A percentile compares a stretch with the other conserved stretches of the same genome.
phyloP scores from a whole-genome alignment of 2,113 vertebrate genomes.

The Cercopithecus mona region DNA sequence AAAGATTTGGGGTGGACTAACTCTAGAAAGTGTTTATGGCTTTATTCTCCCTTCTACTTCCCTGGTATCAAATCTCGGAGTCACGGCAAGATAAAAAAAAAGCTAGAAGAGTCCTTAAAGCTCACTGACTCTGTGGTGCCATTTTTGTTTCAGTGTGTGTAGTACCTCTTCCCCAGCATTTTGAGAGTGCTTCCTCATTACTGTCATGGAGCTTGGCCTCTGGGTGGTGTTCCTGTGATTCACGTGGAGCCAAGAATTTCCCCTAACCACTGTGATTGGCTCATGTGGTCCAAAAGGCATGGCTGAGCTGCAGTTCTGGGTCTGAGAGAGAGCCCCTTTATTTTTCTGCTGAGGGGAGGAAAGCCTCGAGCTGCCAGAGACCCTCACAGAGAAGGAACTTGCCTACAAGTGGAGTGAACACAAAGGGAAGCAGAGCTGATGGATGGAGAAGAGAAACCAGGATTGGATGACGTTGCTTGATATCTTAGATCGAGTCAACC shows the following conservation, averaged over 20 bases:
- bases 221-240: rapidly evolving
- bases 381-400: background rate
- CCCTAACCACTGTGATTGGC: background rate
- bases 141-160: background rate
- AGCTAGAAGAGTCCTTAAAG: background rate
- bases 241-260: background rate
- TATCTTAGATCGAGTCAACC: background rate
- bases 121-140: background rate
- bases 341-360: background rate
- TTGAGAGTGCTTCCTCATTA: background rate
- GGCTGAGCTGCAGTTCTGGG: background rate
- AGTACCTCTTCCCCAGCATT: background rate
- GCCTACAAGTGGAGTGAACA: background rate
- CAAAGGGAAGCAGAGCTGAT: background rate
- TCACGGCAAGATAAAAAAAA: background rate
- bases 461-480: rapidly evolving
- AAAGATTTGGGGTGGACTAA: background rate
- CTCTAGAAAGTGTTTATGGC: background rate
- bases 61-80: background rate
- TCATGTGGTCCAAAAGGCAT: background rate
- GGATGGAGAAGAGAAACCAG: background rate
- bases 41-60: background rate
- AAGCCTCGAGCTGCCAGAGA: background rate
- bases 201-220: background rate
- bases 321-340: background rate